phyloP scores from a whole-genome alignment of 1,140 invertebrate species.

The Gyrodactylus bullatarudis region DNA sequence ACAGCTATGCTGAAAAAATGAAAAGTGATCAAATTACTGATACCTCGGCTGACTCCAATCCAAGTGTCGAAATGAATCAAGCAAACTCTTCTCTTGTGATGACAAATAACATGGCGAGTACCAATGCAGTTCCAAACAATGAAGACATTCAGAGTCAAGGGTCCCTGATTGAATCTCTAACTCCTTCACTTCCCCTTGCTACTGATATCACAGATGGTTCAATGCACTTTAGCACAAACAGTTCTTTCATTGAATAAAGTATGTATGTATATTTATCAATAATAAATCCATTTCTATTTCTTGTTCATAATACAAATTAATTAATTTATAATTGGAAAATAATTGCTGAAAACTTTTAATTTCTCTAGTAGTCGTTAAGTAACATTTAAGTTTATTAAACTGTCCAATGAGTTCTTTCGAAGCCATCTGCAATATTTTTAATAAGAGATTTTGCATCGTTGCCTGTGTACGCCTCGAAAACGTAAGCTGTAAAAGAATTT shows the following conservation, averaged over 20 bases:
- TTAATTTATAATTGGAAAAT: too few species aligned
- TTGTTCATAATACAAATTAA: too few species aligned
- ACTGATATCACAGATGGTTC: neutral
- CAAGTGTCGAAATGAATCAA: neutral
- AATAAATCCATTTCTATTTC: too few species aligned
- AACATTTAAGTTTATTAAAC: too few species aligned
- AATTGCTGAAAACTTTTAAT: too few species aligned
- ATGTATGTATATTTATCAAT: too few species aligned
- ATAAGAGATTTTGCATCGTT: neutral
- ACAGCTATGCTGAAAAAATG: neutral
- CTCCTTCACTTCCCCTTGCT: neutral
- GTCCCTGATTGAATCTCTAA: neutral
- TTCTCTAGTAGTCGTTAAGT: too few species aligned
- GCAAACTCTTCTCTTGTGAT: too few species aligned
- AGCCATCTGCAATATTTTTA: conserved; percentile 3
- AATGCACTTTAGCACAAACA: neutral
- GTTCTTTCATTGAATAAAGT: neutral
- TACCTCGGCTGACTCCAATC: neutral
- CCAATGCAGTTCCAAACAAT: too few species aligned
- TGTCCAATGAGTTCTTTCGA: conserved; percentile 5
- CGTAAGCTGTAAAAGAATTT: neutral
- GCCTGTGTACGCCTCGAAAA: conserved; percentile 1
- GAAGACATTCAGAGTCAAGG: neutral
- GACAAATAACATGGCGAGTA: neutral
- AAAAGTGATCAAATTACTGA: neutral